These are phyloP conservation scores for Gadus macrocephalus DNA, from an alignment of 2,113 vertebrate species.

Conservation along the genomic window DNA sequence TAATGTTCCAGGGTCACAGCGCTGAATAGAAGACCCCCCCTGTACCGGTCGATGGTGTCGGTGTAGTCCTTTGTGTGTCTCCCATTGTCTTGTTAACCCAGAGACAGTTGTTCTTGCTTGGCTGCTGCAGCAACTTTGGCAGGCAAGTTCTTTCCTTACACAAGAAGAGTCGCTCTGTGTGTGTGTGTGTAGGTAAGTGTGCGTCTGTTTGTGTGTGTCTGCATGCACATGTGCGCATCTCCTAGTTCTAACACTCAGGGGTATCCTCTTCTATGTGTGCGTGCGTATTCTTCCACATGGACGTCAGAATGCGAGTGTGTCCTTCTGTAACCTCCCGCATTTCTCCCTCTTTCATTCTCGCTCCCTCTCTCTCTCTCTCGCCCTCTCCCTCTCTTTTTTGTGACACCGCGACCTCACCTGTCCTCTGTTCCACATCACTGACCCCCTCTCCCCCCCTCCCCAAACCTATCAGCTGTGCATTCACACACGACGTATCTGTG, in stretches of 20 bases:
- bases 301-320: constrained; percentile 65
- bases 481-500: constrained; percentile 33
- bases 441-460: constrained; percentile 9
- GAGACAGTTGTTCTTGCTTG: constrained; percentile 57
- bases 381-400: constrained; percentile 32
- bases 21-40: constrained; percentile 43
- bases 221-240: constrained; percentile 21
- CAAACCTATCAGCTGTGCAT: background rate
- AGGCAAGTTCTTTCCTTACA: constrained; percentile 62
- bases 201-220: constrained; percentile 24
- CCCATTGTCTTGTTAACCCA: constrained; percentile 58
- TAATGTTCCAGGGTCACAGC: constrained; percentile 40
- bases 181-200: constrained; percentile 24
- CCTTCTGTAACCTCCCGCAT: constrained; percentile 54
- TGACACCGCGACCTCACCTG: constrained; percentile 15
- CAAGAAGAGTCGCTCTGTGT: constrained; percentile 41
- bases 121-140: constrained; percentile 59
- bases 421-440: background rate
- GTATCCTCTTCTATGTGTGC: constrained; percentile 57
- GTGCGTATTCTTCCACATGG: constrained; percentile 59
- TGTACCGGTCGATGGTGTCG: constrained; percentile 45
- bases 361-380: constrained; percentile 41
- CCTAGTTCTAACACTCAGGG: constrained; percentile 40
- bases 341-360: constrained; percentile 56
- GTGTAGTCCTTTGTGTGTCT: constrained; percentile 60